Conservation (phyloP, 2,797 vertebrate species). For the Mormyrus hasselquistii region DNA sequence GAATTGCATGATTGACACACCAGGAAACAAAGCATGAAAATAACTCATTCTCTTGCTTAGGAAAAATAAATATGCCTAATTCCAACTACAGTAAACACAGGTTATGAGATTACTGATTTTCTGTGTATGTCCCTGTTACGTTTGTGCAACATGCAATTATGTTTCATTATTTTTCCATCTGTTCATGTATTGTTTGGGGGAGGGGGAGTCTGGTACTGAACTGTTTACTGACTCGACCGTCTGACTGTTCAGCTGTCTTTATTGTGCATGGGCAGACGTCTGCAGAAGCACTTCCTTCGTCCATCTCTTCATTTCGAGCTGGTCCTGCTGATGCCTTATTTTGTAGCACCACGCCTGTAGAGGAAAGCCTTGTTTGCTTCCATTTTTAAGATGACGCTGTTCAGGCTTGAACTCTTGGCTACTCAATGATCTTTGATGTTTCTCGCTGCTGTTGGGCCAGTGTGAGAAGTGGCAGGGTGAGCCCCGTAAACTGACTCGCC, state of each 20-base stretch:
- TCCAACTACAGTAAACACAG: neutral
- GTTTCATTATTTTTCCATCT: neutral
- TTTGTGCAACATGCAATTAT: neutral
- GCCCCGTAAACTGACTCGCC: neutral
- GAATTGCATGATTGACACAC: neutral
- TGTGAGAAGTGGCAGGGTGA: neutral
- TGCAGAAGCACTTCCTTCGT: neutral
- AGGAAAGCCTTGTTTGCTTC: neutral
- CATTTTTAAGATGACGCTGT: neutral
- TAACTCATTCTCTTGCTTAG: neutral
- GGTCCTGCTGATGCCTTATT: neutral
- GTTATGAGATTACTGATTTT: neutral
- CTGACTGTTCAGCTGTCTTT: neutral
- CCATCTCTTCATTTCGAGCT: neutral
- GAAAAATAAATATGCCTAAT: slow-evolving; percentile 4
- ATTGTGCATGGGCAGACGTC: neutral
- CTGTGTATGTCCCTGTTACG: neutral
- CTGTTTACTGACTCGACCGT: neutral
- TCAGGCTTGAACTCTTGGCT: neutral
- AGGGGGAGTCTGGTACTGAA: neutral
- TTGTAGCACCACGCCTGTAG: neutral
- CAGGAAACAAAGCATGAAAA: neutral
- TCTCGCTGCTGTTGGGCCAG: neutral
- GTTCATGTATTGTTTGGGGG: neutral
- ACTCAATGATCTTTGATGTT: neutral